Evolutionary conservation across 1,140 invertebrate genomes (phyloP).

Genomic region (Drosophila jambulina): DNA sequence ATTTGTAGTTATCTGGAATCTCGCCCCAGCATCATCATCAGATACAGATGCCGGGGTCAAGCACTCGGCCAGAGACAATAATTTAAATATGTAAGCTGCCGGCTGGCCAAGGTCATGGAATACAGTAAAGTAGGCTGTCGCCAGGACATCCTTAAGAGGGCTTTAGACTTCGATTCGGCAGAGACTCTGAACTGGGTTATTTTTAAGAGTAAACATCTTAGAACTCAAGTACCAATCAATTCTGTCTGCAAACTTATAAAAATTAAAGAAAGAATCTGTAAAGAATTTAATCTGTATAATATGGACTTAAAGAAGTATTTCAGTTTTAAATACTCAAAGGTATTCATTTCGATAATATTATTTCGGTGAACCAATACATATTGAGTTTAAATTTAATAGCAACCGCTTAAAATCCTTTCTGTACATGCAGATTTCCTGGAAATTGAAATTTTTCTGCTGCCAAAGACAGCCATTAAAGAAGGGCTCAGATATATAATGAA

Average conservation of each 20-base stretch:
- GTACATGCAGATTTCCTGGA: not conserved
- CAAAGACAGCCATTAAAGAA: not conserved
- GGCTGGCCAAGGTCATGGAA: constrained; percentile 35
- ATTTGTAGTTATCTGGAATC: constrained; percentile 44
- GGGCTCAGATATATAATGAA: constrained; percentile 23
- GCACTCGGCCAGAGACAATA: constrained; percentile 46
- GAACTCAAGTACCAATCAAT: not conserved
- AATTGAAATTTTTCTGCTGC: not conserved
- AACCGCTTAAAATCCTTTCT: not conserved
- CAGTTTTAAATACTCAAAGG: not conserved
- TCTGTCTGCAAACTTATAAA: not conserved
- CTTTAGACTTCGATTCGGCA: constrained; percentile 42
- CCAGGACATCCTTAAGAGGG: constrained; percentile 34
- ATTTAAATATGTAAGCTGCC: constrained; percentile 52
- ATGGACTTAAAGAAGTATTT: not conserved
- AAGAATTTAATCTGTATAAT: not conserved
- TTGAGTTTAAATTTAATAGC: not conserved
- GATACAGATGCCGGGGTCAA: constrained; percentile 51
- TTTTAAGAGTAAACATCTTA: not conserved
- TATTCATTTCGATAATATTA: not conserved
- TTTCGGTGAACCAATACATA: too few species aligned
- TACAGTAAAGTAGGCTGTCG: constrained; percentile 23
- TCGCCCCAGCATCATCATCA: constrained; percentile 31
- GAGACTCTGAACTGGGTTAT: not conserved
- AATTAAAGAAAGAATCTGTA: not conserved